phyloP scores from a whole-genome alignment of 1,140 invertebrate genomes.

The Euglossa dilemma region DNA sequence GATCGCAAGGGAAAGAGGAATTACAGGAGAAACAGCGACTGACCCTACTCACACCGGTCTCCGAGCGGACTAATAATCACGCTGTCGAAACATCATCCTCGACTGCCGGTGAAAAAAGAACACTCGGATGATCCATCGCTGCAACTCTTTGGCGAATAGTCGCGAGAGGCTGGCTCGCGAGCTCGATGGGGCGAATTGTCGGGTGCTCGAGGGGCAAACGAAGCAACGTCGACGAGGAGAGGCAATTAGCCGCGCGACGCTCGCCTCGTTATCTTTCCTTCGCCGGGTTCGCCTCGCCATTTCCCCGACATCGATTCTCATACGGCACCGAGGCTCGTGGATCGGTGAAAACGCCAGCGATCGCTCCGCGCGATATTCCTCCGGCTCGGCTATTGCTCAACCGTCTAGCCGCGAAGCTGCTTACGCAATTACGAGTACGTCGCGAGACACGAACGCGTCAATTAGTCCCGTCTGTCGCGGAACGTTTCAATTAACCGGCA shows the following conservation, averaged over 20 bases:
- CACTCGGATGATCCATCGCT: not conserved
- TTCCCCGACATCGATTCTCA: conserved; percentile 9
- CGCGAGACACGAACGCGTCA: conserved; percentile 28
- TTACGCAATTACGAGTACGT: conserved; percentile 40
- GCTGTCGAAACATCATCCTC: not conserved
- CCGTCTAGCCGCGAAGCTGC: conserved; percentile 24
- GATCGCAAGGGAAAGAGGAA: no score
- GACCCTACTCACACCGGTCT: no score
- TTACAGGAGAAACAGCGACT: no score
- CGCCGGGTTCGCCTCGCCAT: not conserved
- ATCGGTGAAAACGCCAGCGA: conserved; percentile 12
- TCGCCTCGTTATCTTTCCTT: conserved; percentile 22
- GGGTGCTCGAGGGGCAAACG: conserved; percentile 6
- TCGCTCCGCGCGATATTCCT: conserved; percentile 2
- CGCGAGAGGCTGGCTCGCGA: not conserved
- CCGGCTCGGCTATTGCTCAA: conserved; percentile 28
- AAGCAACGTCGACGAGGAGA: conserved; percentile 21
- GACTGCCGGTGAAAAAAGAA: not conserved
- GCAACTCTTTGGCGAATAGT: not conserved
- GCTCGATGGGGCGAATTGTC: not conserved
- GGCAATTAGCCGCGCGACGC: conserved; percentile 40
- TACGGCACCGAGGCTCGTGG: not conserved
- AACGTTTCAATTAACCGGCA: conserved; percentile 39
- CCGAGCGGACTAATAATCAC: not conserved
- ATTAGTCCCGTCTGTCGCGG: conserved; percentile 28